Percentiles rank a stretch among this genome's conserved stretches.
Conservation (phyloP, 2,888 invertebrate species). For the Eupsilia transversa region DNA sequence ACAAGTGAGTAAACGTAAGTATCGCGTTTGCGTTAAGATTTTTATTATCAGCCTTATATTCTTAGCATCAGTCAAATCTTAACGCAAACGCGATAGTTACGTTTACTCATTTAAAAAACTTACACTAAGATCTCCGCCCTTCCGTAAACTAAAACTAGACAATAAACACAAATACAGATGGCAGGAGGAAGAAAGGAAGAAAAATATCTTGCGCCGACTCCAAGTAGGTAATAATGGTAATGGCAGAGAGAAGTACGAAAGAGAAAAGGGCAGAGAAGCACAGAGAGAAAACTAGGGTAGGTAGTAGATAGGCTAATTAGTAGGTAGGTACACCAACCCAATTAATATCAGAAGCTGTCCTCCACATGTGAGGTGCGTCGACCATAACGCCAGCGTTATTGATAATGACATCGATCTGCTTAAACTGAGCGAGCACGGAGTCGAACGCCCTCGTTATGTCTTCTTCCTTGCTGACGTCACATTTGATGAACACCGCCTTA, state of each 20-base stretch:
- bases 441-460: conserved; percentile 70
- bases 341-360: conserved; percentile 75
- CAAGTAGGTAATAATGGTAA: not conserved
- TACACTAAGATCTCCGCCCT: too few relatives aligned
- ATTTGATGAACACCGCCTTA: conserved; percentile 73
- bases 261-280: not conserved
- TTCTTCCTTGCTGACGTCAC: conserved; percentile 75
- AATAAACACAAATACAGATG: not conserved
- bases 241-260: not conserved
- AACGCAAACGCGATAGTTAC: too few relatives aligned
- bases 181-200: not conserved
- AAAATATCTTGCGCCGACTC: not conserved
- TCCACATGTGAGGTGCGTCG: conserved; percentile 72
- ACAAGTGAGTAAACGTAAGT: too few relatives aligned
- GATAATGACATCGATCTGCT: conserved; percentile 75
- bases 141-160: too few relatives aligned
- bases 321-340: conserved; percentile 66
- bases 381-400: conserved; percentile 80
- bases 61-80: too few relatives aligned
- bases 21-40: too few relatives aligned
- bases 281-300: too few relatives aligned
- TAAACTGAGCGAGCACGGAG: conserved; percentile 66
- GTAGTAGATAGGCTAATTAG: not conserved
- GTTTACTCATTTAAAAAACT: too few relatives aligned
- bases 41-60: too few relatives aligned